Evolutionary conservation across 2,113 vertebrate genomes (phyloP).

Genomic region (Proteles cristata): DNA sequence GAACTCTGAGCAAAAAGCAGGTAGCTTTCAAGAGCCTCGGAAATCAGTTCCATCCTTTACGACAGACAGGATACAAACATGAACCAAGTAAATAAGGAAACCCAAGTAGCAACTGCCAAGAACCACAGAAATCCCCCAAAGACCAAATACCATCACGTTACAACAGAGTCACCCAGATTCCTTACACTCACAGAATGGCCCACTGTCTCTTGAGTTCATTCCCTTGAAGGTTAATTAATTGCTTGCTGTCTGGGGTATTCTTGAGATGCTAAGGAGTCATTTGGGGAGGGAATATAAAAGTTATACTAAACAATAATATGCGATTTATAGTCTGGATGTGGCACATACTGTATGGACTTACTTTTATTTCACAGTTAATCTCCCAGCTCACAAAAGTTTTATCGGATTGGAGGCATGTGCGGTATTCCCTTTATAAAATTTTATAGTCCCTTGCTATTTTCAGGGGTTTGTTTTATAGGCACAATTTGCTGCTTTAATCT

Average conservation of each 20-base stretch:
- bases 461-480: conserved; percentile 87
- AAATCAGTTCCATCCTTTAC: conserved; percentile 40
- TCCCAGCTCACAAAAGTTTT: conserved; percentile 87
- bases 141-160: fast-evolving
- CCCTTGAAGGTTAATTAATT: conserved; percentile 67
- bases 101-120: neutral
- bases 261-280: conserved; percentile 69
- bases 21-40: conserved; percentile 38
- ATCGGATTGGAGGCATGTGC: conserved; percentile 85
- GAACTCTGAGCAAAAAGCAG: neutral
- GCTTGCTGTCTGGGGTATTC: neutral
- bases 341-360: conserved; percentile 82
- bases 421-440: conserved; percentile 88
- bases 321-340: conserved; percentile 79
- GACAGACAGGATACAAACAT: conserved; percentile 56
- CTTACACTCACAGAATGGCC: neutral
- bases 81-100: conserved; percentile 58
- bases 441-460: conserved; percentile 87
- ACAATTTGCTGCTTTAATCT: conserved; percentile 89
- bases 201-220: neutral
- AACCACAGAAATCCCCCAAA: neutral
- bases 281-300: conserved; percentile 78
- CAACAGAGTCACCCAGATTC: fast-evolving
- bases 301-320: conserved; percentile 81
- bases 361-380: conserved; percentile 88